phyloP scores from a whole-genome alignment of 2,888 invertebrate species.

The Allacma fusca region DNA sequence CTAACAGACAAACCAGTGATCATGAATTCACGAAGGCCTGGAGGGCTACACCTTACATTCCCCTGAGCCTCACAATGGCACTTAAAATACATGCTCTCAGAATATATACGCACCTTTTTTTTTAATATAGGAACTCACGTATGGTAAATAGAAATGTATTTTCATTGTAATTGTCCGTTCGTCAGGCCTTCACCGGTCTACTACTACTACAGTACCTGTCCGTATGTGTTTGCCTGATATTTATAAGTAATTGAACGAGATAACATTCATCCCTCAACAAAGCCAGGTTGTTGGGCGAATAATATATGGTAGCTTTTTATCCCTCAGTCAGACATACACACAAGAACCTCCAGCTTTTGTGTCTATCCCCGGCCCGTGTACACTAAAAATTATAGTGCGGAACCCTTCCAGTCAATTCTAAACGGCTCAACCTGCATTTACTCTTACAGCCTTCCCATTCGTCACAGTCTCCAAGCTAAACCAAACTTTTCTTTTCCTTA shows the following conservation, averaged over 20 bases:
- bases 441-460: not conserved
- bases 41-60: not conserved
- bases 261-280: too few relatives aligned
- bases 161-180: too few relatives aligned
- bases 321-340: not conserved
- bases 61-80: not conserved
- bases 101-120: not conserved
- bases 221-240: too few relatives aligned
- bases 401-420: not conserved
- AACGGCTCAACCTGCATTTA: not conserved
- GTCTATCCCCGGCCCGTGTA: not conserved
- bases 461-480: too few relatives aligned
- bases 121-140: too few relatives aligned
- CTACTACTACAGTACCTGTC: too few relatives aligned
- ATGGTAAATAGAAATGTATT: too few relatives aligned
- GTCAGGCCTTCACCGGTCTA: too few relatives aligned
- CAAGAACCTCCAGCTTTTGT: constrained; percentile 1
- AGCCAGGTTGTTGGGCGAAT: too few relatives aligned
- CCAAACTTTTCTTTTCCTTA: too few relatives aligned
- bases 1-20: not conserved
- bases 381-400: not conserved
- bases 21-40: not conserved
- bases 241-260: too few relatives aligned
- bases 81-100: not conserved
- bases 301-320: not conserved